Conservation (phyloP, 2,888 invertebrate species). For the Pseudoips prasinana region DNA sequence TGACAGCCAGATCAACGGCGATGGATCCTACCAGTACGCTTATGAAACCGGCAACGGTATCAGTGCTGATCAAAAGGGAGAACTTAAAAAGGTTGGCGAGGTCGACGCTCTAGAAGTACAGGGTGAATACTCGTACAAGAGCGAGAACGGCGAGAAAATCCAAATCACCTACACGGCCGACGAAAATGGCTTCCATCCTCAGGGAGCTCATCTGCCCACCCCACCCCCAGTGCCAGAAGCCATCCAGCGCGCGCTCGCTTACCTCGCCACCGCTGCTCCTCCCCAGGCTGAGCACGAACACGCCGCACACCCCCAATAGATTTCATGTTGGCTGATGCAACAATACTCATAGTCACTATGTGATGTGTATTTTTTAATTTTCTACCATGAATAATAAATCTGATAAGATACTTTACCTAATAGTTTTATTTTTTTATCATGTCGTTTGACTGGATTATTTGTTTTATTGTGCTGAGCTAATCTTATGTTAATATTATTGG, state of each 20-base stretch:
- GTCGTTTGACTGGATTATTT: too few species aligned
- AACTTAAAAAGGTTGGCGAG: constrained; percentile 82
- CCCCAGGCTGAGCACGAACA: constrained; percentile 34
- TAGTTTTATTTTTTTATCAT: constrained; percentile 2
- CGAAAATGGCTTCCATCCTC: constrained; percentile 87
- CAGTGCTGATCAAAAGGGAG: constrained; percentile 81
- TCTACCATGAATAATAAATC: constrained; percentile 38
- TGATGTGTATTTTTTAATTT: constrained; percentile 49
- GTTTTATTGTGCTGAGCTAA: too few species aligned
- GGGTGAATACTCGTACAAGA: constrained; percentile 85
- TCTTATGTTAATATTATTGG: too few species aligned
- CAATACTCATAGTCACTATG: constrained; percentile 45
- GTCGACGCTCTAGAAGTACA: constrained; percentile 81
- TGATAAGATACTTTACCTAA: constrained; percentile 6
- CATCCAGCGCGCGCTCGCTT: constrained; percentile 85
- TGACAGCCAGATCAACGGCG: constrained; percentile 81
- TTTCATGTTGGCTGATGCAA: constrained; percentile 41
- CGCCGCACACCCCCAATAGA: constrained; percentile 39
- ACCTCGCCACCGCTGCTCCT: constrained; percentile 85
- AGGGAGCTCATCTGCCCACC: constrained; percentile 83
- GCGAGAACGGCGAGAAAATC: constrained; percentile 84
- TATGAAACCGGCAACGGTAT: constrained; percentile 87
- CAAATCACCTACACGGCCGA: constrained; percentile 86
- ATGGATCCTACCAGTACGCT: constrained; percentile 83
- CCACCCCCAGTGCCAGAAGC: constrained; percentile 87